These are phyloP conservation scores for Xestobium rufovillosum DNA, from an alignment of 2,888 invertebrate genomes.

Conservation along the genomic window DNA sequence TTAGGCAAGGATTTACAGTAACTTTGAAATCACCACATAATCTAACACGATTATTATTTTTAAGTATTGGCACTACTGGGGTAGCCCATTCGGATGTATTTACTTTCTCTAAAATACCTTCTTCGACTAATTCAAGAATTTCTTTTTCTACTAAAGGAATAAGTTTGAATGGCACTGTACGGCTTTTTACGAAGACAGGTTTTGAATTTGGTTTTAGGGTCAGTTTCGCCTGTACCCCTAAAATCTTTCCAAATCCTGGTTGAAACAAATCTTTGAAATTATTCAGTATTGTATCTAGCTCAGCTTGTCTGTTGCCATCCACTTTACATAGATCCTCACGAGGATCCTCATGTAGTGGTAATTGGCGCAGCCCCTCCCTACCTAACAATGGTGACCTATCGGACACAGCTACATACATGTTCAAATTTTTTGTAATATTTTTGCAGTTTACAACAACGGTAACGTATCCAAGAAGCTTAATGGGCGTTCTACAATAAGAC, in stretches of 20 bases:
- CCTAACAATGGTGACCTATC: conserved; percentile 24
- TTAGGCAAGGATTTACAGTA: conserved; percentile 23
- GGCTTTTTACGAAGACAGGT: conserved; percentile 1
- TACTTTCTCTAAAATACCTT: conserved; percentile 21
- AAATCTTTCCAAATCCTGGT: conserved; percentile 13
- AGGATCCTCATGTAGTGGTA: conserved; percentile 20
- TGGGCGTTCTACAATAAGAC: conserved; percentile 16
- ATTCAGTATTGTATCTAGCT: too few species aligned
- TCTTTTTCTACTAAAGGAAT: conserved; percentile 10
- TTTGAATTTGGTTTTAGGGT: neutral
- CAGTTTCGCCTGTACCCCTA: conserved; percentile 11
- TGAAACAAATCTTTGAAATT: conserved; percentile 11
- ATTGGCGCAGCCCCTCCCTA: conserved; percentile 25
- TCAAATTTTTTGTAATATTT: conserved; percentile 13
- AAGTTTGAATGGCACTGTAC: neutral
- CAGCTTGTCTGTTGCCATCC: too few species aligned
- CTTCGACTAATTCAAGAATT: conserved; percentile 18
- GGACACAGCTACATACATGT: conserved; percentile 21
- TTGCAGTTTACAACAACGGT: conserved; percentile 12
- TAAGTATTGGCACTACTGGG: conserved; percentile 31
- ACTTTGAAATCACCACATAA: conserved; percentile 27
- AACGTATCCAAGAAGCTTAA: conserved; percentile 18
- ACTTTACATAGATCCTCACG: too few species aligned
- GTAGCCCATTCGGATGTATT: conserved; percentile 32
- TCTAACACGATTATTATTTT: conserved; percentile 25